Base-by-base conservation (phyloP, 2,888 invertebrate species). In the Microctonus aethiopoides region DNA sequence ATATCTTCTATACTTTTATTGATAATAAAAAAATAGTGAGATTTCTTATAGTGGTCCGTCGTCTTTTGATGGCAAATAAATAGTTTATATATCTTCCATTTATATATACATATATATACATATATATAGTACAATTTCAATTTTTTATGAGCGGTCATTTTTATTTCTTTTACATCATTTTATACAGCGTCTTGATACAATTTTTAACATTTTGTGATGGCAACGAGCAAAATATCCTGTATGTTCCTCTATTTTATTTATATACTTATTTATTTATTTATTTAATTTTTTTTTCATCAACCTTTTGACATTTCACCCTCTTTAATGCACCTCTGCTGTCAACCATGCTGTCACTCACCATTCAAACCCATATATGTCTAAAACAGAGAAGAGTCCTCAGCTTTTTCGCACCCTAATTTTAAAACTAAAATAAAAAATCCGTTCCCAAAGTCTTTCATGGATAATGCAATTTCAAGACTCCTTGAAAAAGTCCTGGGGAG, bases 381-480 rank as follows among this genome's bases (percentile, higher is more conserved):
- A 63, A 64, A n/a, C 72, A 60, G 72, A 72, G 70, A 78, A 77
- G 76, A 76, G 74, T n/a, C n/a, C n/a, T n/a, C 73, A 72, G n/a
- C 39, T 39, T 39, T 39, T 11, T 39, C 39, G 13, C 39, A 39
- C 39, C 39, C 39, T n/a, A 39, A 39, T 39, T 13, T 39, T 6
- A n/a, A n/a, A 39, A 39, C 39, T 39, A 36, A 36, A 36, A 36
- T 11, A 36, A 39, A 39, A 39, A 39, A 39, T 29, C 16, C 10
- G 20, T 26, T 16, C 57, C 68, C 72, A 72, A 76, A 72, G 69
- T 68, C 70, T 75, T 73, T 69, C 63, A 66, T 66, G 73, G 74
- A 75, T 78, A 76, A 77, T 78, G 75, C 72, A 77, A 76, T 75
- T 73, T 68, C 68, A 72, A 72, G 73, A 74, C 74, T 68, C 72